phyloP scores from a whole-genome alignment of 2,113 vertebrate species.

The Melanerpes aurifrons region DNA sequence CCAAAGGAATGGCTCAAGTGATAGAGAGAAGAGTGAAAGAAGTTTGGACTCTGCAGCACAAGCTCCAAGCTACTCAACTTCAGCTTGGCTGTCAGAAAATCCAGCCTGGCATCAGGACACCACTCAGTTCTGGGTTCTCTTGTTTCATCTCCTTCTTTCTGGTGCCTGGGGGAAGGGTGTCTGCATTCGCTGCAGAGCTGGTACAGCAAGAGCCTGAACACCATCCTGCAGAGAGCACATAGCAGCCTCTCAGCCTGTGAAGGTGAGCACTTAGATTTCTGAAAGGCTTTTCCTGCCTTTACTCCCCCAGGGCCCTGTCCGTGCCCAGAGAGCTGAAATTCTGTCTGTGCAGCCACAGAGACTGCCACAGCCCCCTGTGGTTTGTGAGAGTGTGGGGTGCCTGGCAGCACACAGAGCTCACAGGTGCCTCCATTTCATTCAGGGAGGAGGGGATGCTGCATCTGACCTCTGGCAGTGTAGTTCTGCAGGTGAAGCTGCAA shows the following conservation, averaged over 20 bases:
- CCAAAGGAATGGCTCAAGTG: neutral
- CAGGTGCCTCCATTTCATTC: neutral
- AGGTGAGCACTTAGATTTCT: neutral
- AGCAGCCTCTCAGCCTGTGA: neutral
- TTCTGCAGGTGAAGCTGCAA: neutral
- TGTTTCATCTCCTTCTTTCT: neutral
- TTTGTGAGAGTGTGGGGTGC: neutral
- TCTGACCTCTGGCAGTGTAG: neutral
- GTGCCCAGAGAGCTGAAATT: neutral
- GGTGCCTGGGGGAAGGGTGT: neutral
- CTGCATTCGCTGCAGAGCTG: neutral
- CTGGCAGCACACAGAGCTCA: neutral
- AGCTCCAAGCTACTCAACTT: neutral
- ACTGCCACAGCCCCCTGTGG: rapidly evolving
- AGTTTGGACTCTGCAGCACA: neutral
- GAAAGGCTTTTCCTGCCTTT: neutral
- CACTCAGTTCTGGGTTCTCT: neutral
- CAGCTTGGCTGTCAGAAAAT: neutral
- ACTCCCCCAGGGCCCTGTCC: neutral
- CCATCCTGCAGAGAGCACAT: neutral
- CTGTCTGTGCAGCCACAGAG: neutral
- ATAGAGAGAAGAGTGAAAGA: neutral
- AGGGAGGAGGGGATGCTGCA: neutral
- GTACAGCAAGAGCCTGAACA: neutral
- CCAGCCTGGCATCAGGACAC: neutral